phyloP scores from a whole-genome alignment of 2,888 invertebrate genomes.

The Ferdinandea cuprea region DNA sequence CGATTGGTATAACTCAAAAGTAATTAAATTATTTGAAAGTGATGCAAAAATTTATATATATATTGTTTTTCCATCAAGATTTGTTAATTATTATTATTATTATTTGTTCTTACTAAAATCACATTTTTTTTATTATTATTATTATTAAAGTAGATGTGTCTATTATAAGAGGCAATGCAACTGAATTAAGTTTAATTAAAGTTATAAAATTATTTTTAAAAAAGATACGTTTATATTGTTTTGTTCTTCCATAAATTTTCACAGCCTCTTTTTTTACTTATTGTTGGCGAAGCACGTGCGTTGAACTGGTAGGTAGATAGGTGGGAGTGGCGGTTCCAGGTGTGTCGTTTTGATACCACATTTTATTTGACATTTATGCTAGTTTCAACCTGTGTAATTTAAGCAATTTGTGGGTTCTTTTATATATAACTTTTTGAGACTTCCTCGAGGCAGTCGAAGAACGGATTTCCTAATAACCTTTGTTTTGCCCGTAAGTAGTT shows the following conservation, averaged over 20 bases:
- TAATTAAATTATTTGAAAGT: conserved; percentile 37
- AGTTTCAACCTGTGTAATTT: no score
- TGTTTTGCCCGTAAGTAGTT: no score
- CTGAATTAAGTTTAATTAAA: conserved; percentile 65
- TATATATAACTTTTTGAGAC: no score
- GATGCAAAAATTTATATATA: conserved; percentile 36
- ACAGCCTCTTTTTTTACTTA: no score
- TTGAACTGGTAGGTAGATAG: no score
- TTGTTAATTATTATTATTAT: conserved; percentile 70
- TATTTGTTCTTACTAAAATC: conserved; percentile 62
- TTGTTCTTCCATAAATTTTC: neutral
- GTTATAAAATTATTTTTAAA: conserved; percentile 66
- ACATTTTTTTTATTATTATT: conserved; percentile 53
- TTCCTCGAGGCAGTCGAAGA: no score
- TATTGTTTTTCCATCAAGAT: conserved; percentile 66
- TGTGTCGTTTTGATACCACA: no score
- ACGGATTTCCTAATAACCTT: no score
- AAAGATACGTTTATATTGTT: neutral
- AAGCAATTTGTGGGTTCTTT: no score
- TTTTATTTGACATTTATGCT: no score
- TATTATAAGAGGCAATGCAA: conserved; percentile 66
- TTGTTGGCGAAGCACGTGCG: no score
- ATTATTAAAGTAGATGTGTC: conserved; percentile 44
- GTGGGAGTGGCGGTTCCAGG: no score
- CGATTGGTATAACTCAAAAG: conserved; percentile 46